Evolutionary conservation across 2,113 vertebrate species (phyloP).

Genomic region (Gymnogyps californianus): DNA sequence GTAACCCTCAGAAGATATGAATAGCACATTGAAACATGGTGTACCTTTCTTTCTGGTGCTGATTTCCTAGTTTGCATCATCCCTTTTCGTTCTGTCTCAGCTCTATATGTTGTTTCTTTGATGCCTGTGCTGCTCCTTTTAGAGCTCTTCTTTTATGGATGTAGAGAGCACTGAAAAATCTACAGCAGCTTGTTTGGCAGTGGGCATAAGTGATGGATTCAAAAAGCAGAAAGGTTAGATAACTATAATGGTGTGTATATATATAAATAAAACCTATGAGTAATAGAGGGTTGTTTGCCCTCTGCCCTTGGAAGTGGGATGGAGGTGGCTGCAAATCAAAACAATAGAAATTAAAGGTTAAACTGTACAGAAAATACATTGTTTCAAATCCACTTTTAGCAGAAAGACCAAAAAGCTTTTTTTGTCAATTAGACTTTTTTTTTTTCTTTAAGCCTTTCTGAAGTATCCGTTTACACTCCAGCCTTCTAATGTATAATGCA

Average conservation of each 20-base stretch:
- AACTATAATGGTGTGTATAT: background rate
- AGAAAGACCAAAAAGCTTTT: background rate
- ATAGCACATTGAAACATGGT: background rate
- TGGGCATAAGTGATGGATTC: background rate
- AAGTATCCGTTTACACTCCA: conserved; percentile 26
- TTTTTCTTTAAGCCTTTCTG: background rate
- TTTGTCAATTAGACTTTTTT: background rate
- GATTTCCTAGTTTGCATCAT: background rate
- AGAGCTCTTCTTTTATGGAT: background rate
- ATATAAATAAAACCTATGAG: background rate
- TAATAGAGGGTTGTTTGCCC: background rate
- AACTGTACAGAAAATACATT: conserved; percentile 4
- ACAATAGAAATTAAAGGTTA: conserved; percentile 28
- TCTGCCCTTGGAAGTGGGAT: background rate
- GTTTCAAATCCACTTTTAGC: conserved; percentile 15
- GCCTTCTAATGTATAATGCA: conserved; percentile 32
- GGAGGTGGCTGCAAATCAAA: background rate
- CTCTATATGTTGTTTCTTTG: background rate
- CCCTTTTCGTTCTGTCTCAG: background rate
- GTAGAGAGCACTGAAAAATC: background rate
- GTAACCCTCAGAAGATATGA: background rate
- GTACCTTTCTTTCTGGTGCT: background rate
- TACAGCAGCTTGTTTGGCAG: background rate
- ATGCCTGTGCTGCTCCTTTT: background rate
- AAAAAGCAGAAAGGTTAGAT: conserved; percentile 37